Base-by-base conservation (phyloP, 2,797 vertebrate genomes). In the Gadopsis bispinosus region DNA sequence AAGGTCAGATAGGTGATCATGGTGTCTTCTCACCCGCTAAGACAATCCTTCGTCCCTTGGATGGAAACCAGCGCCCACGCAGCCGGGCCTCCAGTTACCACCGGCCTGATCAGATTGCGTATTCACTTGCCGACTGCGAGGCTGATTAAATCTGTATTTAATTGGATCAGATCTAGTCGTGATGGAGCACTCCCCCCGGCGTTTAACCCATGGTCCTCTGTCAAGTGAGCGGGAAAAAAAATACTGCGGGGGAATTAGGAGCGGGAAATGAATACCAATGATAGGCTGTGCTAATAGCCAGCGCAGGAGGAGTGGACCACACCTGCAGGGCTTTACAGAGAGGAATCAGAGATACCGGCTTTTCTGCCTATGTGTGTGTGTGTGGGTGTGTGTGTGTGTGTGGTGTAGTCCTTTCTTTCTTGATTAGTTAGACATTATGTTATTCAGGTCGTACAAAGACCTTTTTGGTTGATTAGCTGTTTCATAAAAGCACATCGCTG, bases 121-220 rank as follows among this genome's bases (percentile, higher is more conserved):
- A 93, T 94, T 93, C 92, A 91, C 85, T 78, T 71, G 20, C 87
- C 61, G 87, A 90, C 91, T 77, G 85, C 22, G 74, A 82, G 87
- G 78, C 91, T 95, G 94, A 95, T 95, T 96, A 95, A 95, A 96
- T 95, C 94, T 94, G 89, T 89, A 95, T 94, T 95, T 95, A 96
- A 96, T 95, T 95, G 94, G 93, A 95, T 94, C 91, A 93, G 94
- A 95, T 95, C 89, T 92, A 89, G 94, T 91, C 91, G 77, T 95
- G 93, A 94, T 94, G 91, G 93, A 93, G 90, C 88, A 77, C 92
- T 94, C 93, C 94, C 93, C 91, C 88, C 83, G 81, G 94, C 83
- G 88, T 93, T 95, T 94, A 95, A 95, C 93, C 93, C 91, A 82
- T 87, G 69, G 90, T 92, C 93, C 91, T 94, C 93, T 93, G 93